These are phyloP conservation scores for Actinemys pallida DNA, from an alignment of 2,113 vertebrate genomes.

Conservation along the genomic window DNA sequence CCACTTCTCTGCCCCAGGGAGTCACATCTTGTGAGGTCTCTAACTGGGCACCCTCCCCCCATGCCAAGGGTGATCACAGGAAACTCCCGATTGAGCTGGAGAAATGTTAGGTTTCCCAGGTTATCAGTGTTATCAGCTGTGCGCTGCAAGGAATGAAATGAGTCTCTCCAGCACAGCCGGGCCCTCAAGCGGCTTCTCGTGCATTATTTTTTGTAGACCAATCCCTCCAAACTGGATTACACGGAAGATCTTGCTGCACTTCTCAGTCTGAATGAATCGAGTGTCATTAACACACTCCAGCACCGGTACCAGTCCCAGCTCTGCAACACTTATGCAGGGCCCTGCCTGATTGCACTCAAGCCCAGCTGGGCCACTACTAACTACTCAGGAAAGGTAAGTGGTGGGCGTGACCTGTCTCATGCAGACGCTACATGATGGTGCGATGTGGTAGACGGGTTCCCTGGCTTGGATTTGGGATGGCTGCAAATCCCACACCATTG, in stretches of 20 bases:
- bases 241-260: slow-evolving; percentile 89
- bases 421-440: rapidly evolving
- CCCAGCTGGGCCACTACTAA: slow-evolving; percentile 50
- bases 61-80: not conserved
- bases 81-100: not conserved
- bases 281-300: slow-evolving; percentile 84
- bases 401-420: rapidly evolving
- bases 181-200: not conserved
- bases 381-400: slow-evolving; percentile 79
- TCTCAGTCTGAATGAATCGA: slow-evolving; percentile 86
- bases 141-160: not conserved
- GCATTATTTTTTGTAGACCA: slow-evolving; percentile 77
- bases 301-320: slow-evolving; percentile 80
- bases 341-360: slow-evolving; percentile 81
- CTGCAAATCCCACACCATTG: not conserved
- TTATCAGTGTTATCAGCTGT: too few species aligned
- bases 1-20: not conserved
- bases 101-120: not conserved
- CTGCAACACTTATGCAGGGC: slow-evolving; percentile 84
- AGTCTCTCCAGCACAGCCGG: not conserved
- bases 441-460: not conserved
- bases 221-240: slow-evolving; percentile 86
- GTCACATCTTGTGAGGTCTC: not conserved
- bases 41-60: not conserved
- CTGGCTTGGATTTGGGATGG: not conserved